Base-by-base conservation (phyloP, 1,140 invertebrate species). In the Diachasmimorpha longicaudata region DNA sequence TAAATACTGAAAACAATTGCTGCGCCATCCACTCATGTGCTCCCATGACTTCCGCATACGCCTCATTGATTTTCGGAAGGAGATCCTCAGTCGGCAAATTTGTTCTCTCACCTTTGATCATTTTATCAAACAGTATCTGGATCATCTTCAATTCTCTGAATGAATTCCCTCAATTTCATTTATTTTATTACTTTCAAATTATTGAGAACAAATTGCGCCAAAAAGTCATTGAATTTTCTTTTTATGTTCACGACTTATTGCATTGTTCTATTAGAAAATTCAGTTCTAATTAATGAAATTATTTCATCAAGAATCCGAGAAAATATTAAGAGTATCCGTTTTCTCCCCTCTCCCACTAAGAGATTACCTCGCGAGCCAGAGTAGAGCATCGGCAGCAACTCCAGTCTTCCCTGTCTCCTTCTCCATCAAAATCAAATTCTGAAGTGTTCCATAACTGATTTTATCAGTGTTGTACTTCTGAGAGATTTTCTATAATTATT, bases 361-460 rank as follows among this genome's bases (percentile, higher is more conserved):
- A 6, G 74, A 63, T 69, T 66, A 93, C 93, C 93, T 92, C 84
- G 90, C 91, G n/a, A 94, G 85, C 93, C 93, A 94, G 46, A 93
- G 79, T 55, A 93, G 85, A 79, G 93, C 91, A 83, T 93, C 92
- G 39, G 89, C 89, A 23, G 90, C 92, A 75, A 90, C 63, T 46
- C 76, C 80, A 44, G 82, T 81, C 72, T 90, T 87, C 23, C 90
- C 88, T 67, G 84, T 83, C 44, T 83, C 79, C 81, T 90, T 86
- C 84, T 93, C 93, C 39, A 87, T 84, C 55, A 92, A 80, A 79
- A 94, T 91, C 86, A 95, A 90, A 82, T 93, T 91, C 78, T 94
- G 91, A 52, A 95, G 82, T 81, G 91, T 93, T 11, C 87, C 84
- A 81, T 92, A 89, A 70, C 89, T 89, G 73, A 90, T 80, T 79